Base-by-base conservation (phyloP, 2,888 invertebrate species). In the Trileptium ribeirensis region DNA sequence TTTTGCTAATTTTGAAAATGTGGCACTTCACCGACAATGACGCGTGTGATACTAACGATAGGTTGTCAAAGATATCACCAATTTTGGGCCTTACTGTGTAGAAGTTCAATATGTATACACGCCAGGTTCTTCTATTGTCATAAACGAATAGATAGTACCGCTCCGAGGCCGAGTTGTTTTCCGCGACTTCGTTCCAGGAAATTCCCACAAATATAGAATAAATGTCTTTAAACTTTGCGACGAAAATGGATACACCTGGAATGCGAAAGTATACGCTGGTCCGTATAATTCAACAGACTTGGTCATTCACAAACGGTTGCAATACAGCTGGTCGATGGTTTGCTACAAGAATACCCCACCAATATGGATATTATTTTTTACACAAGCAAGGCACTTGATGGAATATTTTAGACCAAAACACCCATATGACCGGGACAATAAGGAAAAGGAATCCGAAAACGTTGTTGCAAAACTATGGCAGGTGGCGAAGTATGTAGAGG, bases 401-500 rank as follows among this genome's bases (percentile, higher is more conserved):
- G 70, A 8, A 70, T 3, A 15, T 70, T 8, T n/a, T 70, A 8
- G 3, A 70, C 70, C 8, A 79, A 87, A 87, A 29, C 88, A 87
- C 74, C 78, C 36, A 70, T 29, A 8, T 70, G 15, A 33, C 33
- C 83, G 87, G 83, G 86, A 86, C 84, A 88, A 88, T 82, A 84
- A 87, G 83, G 85, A 83, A 84, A 82, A 84, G 78, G 85, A 88
- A 79, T 87, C 88, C 67, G 85, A 85, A 80, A 81, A 83, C 79
- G 87, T 89, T 24, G 82, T 86, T 29, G 84, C 74, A 83, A 84
- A 38, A 88, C 88, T 85, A 83, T 88, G 38, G 82, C 87, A 84
- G 83, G 77, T 74, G 85, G 84, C 74, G 85, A 87, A 79, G 79
- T 83, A 67, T 83, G 83, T 64, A 85, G 83, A 15, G 84, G 80